Conservation (phyloP, 2,888 invertebrate genomes). For the Archaeoteleia sp. region DNA sequence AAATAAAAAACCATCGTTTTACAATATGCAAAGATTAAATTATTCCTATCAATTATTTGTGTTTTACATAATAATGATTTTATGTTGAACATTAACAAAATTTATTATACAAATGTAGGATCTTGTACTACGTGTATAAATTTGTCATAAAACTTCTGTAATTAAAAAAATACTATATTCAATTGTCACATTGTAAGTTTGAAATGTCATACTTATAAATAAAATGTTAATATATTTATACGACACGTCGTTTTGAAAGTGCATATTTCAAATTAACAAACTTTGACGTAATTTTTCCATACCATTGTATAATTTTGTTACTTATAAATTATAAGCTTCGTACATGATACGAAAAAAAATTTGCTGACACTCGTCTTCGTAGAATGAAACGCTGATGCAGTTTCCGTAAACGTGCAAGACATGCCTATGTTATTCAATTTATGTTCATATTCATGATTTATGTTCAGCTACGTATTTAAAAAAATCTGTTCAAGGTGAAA, state of each 20-base stretch:
- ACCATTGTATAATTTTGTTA: not conserved
- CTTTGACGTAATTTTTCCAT: no score
- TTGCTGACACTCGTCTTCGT: constrained; percentile 8
- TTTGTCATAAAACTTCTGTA: no score
- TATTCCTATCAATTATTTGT: no score
- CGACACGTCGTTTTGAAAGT: not conserved
- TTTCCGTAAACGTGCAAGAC: constrained; percentile 14
- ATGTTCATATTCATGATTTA: constrained; percentile 24
- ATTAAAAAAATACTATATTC: no score
- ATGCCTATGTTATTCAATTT: constrained; percentile 17
- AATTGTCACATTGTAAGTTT: no score
- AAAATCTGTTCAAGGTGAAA: constrained; percentile 21
- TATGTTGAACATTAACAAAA: no score
- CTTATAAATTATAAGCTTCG: constrained; percentile 3
- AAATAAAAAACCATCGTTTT: no score
- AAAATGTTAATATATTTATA: not conserved
- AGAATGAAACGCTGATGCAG: constrained; percentile 8
- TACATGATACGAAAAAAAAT: constrained; percentile 7
- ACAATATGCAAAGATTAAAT: no score
- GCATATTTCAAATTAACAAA: not conserved
- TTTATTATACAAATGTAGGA: no score
- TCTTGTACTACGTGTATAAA: no score
- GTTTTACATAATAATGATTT: no score
- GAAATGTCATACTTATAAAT: no score
- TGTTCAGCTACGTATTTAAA: constrained; percentile 1